These are phyloP conservation scores for Tangara arthus DNA, from an alignment of 2,797 vertebrate species.

Conservation along the genomic window DNA sequence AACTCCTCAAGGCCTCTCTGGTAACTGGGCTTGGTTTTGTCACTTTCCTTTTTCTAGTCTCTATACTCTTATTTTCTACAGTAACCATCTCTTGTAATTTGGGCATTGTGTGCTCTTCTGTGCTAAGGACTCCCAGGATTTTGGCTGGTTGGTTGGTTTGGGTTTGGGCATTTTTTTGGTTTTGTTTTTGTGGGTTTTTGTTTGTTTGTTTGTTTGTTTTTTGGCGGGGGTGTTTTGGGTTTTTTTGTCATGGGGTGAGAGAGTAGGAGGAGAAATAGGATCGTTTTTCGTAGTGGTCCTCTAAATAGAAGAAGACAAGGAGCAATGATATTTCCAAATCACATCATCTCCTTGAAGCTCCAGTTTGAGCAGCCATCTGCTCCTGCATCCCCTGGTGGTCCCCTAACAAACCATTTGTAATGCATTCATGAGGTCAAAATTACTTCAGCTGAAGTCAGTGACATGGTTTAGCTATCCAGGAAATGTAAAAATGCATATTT, in stretches of 20 bases:
- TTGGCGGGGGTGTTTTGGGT: neutral
- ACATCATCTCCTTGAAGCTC: neutral
- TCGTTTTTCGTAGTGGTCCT: neutral
- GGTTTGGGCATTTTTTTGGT: neutral
- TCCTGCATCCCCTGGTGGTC: neutral
- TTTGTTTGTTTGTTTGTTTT: neutral
- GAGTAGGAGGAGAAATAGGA: neutral
- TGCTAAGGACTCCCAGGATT: neutral
- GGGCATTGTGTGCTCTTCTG: neutral
- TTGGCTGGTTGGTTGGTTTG: neutral
- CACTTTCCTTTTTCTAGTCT: neutral
- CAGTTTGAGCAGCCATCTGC: neutral
- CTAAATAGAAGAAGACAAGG: neutral
- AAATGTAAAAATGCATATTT: conserved; percentile 12
- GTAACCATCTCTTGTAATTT: neutral
- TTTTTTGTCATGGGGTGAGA: neutral
- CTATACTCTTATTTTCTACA: neutral
- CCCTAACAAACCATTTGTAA: conserved; percentile 19
- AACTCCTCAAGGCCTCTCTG: neutral
- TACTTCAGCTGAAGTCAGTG: neutral
- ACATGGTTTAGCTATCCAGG: neutral
- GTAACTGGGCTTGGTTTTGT: neutral
- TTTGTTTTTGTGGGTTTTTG: neutral
- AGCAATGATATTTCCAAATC: neutral
- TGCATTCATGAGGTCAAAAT: conserved; percentile 21